Conservation (phyloP, 2,797 vertebrate genomes). For the Hephaestus fuliginosus region DNA sequence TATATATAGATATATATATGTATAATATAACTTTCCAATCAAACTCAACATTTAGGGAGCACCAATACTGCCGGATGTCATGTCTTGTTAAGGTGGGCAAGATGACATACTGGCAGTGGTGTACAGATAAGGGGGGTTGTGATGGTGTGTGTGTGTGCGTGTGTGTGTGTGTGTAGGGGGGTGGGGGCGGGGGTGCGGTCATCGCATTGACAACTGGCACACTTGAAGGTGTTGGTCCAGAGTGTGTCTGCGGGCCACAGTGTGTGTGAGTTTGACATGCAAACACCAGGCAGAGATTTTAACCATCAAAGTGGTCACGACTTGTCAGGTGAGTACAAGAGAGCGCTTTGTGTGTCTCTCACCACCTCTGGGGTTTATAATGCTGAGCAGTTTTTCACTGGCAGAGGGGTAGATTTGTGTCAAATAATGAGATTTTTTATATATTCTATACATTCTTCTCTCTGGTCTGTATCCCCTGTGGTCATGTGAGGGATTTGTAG, state of each 20-base stretch:
- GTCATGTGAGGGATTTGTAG: conserved; percentile 17
- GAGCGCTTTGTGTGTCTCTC: neutral
- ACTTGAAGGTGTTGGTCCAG: conserved; percentile 66
- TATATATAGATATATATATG: too few relatives aligned
- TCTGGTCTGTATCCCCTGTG: neutral
- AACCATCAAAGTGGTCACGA: conserved; percentile 56
- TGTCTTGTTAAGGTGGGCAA: conserved; percentile 10
- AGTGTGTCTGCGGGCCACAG: conserved; percentile 56
- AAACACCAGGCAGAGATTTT: conserved; percentile 76
- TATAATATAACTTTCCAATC: too few relatives aligned
- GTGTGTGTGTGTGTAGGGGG: neutral
- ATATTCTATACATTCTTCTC: neutral
- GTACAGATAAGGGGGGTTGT: conserved; percentile 24
- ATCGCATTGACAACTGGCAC: conserved; percentile 65
- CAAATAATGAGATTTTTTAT: neutral
- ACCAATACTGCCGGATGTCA: neutral
- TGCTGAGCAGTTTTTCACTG: neutral
- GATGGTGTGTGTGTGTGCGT: neutral
- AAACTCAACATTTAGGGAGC: neutral
- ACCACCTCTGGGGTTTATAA: neutral
- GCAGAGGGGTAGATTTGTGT: neutral
- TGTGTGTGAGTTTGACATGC: conserved; percentile 74
- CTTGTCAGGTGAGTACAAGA: conserved; percentile 73
- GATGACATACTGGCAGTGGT: conserved; percentile 22
- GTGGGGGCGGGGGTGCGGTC: conserved; percentile 52